phyloP scores from a whole-genome alignment of 1,140 invertebrate genomes.

The Cecropterus lyciades region DNA sequence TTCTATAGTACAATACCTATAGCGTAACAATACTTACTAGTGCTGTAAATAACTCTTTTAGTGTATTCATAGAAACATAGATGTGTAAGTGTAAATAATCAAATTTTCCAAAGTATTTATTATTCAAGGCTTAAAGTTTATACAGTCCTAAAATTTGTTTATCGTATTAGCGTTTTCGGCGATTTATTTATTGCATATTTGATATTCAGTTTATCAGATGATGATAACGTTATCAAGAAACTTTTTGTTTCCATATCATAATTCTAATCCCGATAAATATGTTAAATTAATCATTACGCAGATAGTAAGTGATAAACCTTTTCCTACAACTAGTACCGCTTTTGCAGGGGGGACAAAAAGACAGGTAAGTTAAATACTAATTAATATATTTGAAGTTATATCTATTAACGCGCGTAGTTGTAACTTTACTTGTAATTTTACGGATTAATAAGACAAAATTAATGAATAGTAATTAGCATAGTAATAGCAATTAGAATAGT shows the following conservation, averaged over 20 bases:
- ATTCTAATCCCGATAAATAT: constrained; percentile 12
- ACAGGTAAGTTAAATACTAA: constrained; percentile 2
- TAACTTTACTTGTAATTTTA: no score
- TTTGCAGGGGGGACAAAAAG: constrained; percentile 1
- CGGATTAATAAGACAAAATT: no score
- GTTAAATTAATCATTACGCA: neutral
- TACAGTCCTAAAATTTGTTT: neutral
- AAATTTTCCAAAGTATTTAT: neutral
- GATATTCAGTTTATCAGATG: constrained; percentile 5
- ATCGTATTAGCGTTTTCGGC: neutral
- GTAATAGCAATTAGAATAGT: no score
- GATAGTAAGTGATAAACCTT: constrained; percentile 1
- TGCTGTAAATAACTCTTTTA: no score
- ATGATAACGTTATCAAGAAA: constrained; percentile 9
- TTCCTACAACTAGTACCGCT: constrained; percentile 6
- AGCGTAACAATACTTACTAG: no score
- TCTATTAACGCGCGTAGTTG: no score
- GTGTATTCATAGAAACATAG: no score
- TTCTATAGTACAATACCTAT: no score
- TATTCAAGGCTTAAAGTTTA: neutral
- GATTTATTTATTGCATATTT: constrained; percentile 15
- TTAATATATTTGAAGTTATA: no score
- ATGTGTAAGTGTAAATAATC: neutral
- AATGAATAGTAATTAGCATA: no score
- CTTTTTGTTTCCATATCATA: constrained; percentile 6